A percentile compares a stretch with the other conserved stretches of the same genome.
phyloP scores from a whole-genome alignment of 2,113 vertebrate genomes.

The Cyphomyrus plagiostoma region DNA sequence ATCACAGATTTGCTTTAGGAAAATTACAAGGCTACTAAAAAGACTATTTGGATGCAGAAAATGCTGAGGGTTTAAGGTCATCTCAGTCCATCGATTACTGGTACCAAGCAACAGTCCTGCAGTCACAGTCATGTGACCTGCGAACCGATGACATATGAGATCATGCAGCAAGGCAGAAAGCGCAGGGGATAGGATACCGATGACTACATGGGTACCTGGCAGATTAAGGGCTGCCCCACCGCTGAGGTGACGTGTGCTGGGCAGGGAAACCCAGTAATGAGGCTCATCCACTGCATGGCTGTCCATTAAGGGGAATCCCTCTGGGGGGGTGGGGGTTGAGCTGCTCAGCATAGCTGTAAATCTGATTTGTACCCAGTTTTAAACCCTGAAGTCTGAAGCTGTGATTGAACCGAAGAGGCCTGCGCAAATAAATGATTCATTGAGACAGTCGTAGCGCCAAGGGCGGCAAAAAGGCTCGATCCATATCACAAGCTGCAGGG shows the following conservation, averaged over 20 bases:
- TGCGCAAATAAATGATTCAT: slow-evolving; percentile 8
- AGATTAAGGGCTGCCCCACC: neutral
- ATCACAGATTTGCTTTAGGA: neutral
- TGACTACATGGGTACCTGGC: neutral
- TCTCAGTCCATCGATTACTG: neutral
- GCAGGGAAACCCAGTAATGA: neutral
- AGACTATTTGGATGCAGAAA: neutral
- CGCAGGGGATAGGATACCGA: neutral
- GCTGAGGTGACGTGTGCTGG: neutral
- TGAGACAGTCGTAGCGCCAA: neutral
- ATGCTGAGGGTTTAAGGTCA: neutral
- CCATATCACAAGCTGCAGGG: neutral
- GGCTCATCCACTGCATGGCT: neutral
- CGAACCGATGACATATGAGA: neutral
- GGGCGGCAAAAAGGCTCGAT: neutral
- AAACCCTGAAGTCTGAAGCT: neutral
- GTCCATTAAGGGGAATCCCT: neutral
- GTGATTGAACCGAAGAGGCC: neutral
- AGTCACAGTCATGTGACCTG: neutral
- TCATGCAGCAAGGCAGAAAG: neutral
- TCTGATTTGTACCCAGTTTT: slow-evolving; percentile 6
- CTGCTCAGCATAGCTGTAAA: neutral
- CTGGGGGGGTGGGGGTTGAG: neutral
- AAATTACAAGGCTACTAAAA: neutral
- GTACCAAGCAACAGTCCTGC: neutral